phyloP scores from a whole-genome alignment of 2,888 invertebrate species.

The Carpatolechia fugitivella region DNA sequence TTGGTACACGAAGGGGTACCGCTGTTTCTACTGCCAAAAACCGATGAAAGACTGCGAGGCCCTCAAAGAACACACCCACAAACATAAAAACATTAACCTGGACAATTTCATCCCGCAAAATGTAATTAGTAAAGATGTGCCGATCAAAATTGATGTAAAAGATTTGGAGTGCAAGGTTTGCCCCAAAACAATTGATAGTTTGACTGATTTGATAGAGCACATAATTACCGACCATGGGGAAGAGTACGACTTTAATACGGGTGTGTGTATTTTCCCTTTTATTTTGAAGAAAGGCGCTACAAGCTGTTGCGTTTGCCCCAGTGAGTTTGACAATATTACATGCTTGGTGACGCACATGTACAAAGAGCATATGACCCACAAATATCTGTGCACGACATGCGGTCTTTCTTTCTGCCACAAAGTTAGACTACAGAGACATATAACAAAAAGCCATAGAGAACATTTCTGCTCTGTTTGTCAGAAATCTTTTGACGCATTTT shows the following conservation, averaged over 20 bases:
- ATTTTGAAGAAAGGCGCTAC: conserved; percentile 41
- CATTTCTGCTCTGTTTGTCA: conserved; percentile 56
- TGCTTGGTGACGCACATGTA: conserved; percentile 58
- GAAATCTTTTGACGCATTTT: conserved; percentile 56
- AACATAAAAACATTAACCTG: conserved; percentile 31
- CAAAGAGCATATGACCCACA: conserved; percentile 49
- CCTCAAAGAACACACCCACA: conserved; percentile 43
- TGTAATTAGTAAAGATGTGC: conserved; percentile 56
- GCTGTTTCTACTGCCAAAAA: conserved; percentile 59
- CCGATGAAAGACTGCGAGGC: conserved; percentile 45
- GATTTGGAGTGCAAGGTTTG: conserved; percentile 51
- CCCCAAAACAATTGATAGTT: conserved; percentile 27
- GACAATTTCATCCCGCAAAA: conserved; percentile 42
- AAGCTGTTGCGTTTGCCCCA: conserved; percentile 48
- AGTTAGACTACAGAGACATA: conserved; percentile 50
- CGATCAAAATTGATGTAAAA: conserved; percentile 55
- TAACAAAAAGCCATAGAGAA: conserved; percentile 44
- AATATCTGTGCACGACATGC: conserved; percentile 57
- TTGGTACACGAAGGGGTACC: conserved; percentile 57
- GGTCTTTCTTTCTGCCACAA: conserved; percentile 52
- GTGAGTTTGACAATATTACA: conserved; percentile 48
- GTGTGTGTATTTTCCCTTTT: conserved; percentile 55
- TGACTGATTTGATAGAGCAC: conserved; percentile 50
- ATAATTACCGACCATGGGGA: conserved; percentile 40
- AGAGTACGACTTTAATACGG: conserved; percentile 38